Evolutionary conservation across 2,113 vertebrate genomes (phyloP).

Genomic region (Microcebus jonahi): DNA sequence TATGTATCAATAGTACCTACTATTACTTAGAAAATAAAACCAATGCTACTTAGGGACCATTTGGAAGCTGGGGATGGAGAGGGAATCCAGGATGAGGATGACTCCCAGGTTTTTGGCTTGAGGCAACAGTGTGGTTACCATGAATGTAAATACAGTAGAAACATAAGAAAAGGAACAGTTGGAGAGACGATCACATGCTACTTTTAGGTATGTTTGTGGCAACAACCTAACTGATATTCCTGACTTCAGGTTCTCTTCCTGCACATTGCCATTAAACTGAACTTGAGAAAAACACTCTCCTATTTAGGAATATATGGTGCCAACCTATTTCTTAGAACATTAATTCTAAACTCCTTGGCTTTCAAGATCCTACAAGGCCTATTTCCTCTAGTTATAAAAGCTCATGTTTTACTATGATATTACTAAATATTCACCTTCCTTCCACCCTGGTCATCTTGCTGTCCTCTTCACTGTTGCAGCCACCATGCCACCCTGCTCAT

Average conservation of each 20-base stretch:
- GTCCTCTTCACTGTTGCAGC: background rate
- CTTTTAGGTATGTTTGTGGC: background rate
- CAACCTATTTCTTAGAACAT: background rate
- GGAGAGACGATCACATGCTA: background rate
- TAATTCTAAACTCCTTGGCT: background rate
- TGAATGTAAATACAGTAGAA: constrained; percentile 13
- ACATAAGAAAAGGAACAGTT: background rate
- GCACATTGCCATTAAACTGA: background rate
- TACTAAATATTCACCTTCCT: background rate
- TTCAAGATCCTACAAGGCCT: background rate
- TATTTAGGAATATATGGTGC: background rate
- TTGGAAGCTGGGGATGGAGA: background rate
- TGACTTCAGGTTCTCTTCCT: background rate
- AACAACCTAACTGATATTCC: background rate
- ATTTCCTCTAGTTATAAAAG: background rate
- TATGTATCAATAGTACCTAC: background rate
- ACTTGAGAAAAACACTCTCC: background rate
- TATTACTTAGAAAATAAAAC: background rate
- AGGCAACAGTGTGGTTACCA: background rate
- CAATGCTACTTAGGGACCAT: background rate
- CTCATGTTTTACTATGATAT: background rate
- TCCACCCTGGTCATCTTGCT: background rate
- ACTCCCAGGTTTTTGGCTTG: background rate
- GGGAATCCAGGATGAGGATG: background rate
- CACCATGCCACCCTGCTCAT: background rate